Evolutionary conservation across 2,113 vertebrate genomes (phyloP), one percentile per base, ranked within the genome.

Genomic region (Cygnus atratus): DNA sequence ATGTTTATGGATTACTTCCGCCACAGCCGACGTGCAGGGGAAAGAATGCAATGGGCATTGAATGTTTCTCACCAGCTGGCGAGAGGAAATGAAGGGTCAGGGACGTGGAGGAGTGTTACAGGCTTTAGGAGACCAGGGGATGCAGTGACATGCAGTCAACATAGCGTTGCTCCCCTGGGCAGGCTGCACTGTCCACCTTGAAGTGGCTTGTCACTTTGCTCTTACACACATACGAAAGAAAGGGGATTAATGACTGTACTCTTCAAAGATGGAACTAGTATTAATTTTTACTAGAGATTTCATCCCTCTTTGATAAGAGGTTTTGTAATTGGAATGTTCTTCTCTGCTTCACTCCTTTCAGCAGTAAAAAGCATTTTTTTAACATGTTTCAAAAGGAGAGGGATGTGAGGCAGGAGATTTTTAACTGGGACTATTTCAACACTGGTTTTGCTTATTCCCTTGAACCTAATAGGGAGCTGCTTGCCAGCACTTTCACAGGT

Each of bases 221-320:
- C 0, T 62, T 44, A 4, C 4, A 13, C 17, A 10, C 0, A 0
- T 28, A 22, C 37, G 58, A 22, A 63, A 82, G 22, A 75, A 21
- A 12, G 31, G 50, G 20, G 52, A 66, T 74, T 44, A 58, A 74
- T 35, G 8, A 4, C 61, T 24, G 6, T 26, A 15, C 10, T 28
- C 39, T 61, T 72, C 12, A 79, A 70, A 71, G 86, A 39, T 33
- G 9, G 18, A 35, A 28, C 43, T 26, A 18, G 4, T 13, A 2
- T 58, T 67, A 58, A 55, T 20, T 86, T 76, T 4, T 41, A 1
- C 20, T 37, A 11, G 44, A 59, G 65, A 39, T 88, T 84, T 74
- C 46, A 44, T 74, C 55, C 21, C 4, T 35, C n/a, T 55, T 41
- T 48, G 41, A 9, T 54, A 11, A 0, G 11, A 46, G 16, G 46